Evolutionary conservation across 1,140 invertebrate genomes (phyloP), one percentile per base, ranked within the genome.

Genomic region (Drosophila ogumai): DNA sequence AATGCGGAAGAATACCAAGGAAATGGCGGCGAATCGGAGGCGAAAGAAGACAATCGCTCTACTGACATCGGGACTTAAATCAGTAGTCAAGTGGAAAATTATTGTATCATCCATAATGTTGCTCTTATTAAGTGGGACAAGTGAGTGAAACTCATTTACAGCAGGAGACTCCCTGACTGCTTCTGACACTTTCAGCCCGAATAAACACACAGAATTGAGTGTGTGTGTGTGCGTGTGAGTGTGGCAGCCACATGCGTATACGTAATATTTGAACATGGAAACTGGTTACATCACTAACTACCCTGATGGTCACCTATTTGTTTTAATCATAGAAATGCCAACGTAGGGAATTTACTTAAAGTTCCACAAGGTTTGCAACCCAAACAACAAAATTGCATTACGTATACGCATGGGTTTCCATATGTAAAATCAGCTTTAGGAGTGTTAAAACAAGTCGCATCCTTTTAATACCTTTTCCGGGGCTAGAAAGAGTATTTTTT

Each of bases 71-170:
- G 85, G 85, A 75, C 74, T 75, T 55, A 75, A 85, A 80, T 85
- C 90, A 81, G 88, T 90, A 91, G 82, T 91, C 88, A 91, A 91
- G 88, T 91, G 88, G 88, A 91, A 91, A 91, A 91, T 91, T 91
- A 91, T 91, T 84, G 76, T 91, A 80, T 90, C 88, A 90, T 86
- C 88, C 84, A 91, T 91, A 91, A 91, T 91, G 77, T 76, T 91
- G 64, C 82, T 87, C 38, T 78, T 91, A 64, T 82, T 91, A 84
- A 88, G 84, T 67, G 81, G 79, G 79, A 82, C 81, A 91, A 91
- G 88, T 91, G 85, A 91, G 88, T 91, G 79, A 72, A 72, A 72
- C 68, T 72, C 65, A 72, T 69, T 67, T 67, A 46, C 61, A 17
- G 25, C 63, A 69, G 47, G 67, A 38, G 9, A 31, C 50, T 19